Base-by-base conservation (phyloP, 2,113 vertebrate species). In the Tupaia chinensis region DNA sequence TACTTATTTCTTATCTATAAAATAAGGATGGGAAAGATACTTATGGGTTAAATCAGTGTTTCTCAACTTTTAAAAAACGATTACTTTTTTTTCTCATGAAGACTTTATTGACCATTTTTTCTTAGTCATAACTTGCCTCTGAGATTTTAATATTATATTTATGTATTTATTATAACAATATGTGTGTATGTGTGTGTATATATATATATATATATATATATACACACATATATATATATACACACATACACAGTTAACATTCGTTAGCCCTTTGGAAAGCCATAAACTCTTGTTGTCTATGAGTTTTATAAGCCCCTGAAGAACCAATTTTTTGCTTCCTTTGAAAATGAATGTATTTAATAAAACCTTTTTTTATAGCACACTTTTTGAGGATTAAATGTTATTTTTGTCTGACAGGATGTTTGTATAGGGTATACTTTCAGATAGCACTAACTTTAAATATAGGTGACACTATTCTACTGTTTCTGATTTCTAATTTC, bases 281-380 rank as follows among this genome's bases (percentile, higher is more conserved):
- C 58, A 29, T 82, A 81, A 89, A 65, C 32, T 20, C 56, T 87
- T 65, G 56, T 87, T 29, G 34, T 56, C 66, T 95, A 3, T 82
- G 27, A 69, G 53, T 32, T 80, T 83, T 90, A 63, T 90, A 63
- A 44, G 19, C 7, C 23, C 32, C 8, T n/a, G 16, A 79, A 60
- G 79, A 81, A 61, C 0, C 16, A 87, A 0, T 82, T 96, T 95
- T 95, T 82, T 12, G 32, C 11, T 94, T 23, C 10, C 19, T 94
- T 94, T 89, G 19, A 86, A 89, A 95, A 95, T 90, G 16, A 1
- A 14, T 95, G 9, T 61, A 4, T 69, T 87, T 79, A 77, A 58
- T 56, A 87, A 81, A 81, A 69, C 10, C 13, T 87, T 56, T 90
- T 66, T 91, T 80, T 25, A 12, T 95, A 54, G 56, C 20, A 53